phyloP scores from a whole-genome alignment of 2,113 vertebrate genomes.

The Petaurus breviceps region DNA sequence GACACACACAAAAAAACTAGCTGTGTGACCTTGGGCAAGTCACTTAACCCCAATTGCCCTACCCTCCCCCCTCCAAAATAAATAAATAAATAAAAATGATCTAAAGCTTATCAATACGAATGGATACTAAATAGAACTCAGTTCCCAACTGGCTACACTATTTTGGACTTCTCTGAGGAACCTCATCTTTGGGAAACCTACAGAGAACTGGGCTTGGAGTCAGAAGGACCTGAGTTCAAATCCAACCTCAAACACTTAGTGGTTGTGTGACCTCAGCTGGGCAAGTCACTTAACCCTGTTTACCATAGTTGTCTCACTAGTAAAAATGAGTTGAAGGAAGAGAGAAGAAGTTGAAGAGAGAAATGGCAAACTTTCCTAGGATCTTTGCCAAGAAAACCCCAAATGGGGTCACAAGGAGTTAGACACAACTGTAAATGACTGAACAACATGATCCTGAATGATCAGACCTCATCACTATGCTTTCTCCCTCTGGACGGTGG shows the following conservation, averaged over 20 bases:
- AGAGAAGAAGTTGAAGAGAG: too few species aligned
- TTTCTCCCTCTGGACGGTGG: background rate
- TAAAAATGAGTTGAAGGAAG: too few species aligned
- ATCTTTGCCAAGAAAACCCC: too few species aligned
- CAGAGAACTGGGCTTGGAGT: background rate
- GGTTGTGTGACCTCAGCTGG: background rate
- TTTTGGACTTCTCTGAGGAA: background rate
- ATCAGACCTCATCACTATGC: background rate
- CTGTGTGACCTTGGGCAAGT: too few species aligned
- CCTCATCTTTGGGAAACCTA: background rate
- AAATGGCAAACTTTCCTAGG: too few species aligned
- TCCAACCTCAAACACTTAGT: background rate
- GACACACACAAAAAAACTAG: too few species aligned
- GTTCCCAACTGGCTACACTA: background rate
- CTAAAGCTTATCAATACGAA: background rate
- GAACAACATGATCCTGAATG: background rate
- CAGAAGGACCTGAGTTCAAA: background rate
- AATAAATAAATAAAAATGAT: background rate
- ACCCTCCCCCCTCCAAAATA: too few species aligned
- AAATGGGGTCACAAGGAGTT: background rate
- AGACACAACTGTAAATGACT: too few species aligned
- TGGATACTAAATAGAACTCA: background rate
- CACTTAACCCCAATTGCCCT: too few species aligned
- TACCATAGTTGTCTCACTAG: too few species aligned
- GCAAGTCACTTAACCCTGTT: too few species aligned